A percentile compares a stretch with the other conserved stretches of the same genome.
These are phyloP conservation scores for Notothenia rossii DNA, from an alignment of 2,113 vertebrate species.

Conservation along the genomic window DNA sequence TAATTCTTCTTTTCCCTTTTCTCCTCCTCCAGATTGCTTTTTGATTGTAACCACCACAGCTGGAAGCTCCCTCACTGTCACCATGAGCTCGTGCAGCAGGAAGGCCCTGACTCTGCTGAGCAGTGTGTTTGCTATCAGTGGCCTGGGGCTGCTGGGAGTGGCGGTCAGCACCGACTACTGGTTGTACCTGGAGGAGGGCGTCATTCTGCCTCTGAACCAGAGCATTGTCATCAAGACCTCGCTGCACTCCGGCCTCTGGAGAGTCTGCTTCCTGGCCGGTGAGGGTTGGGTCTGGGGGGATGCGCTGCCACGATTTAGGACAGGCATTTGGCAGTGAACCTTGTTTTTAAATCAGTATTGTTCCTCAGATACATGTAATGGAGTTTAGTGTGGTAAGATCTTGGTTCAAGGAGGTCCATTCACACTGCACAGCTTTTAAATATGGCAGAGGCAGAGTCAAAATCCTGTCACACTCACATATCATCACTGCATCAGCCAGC, in stretches of 20 bases:
- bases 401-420: constrained; percentile 6
- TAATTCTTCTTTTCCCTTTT: neutral
- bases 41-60: constrained; percentile 9
- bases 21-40: constrained; percentile 34
- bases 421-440: constrained; percentile 2
- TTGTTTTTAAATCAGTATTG: neutral
- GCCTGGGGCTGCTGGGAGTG: constrained; percentile 90
- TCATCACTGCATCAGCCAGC: constrained; percentile 20
- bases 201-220: constrained; percentile 91
- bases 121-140: constrained; percentile 91
- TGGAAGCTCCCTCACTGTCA: constrained; percentile 31
- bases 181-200: constrained; percentile 93
- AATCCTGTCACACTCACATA: constrained; percentile 31
- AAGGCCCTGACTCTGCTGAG: constrained; percentile 93
- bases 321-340: neutral
- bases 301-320: neutral
- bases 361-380: neutral
- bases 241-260: constrained; percentile 92
- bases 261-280: constrained; percentile 92
- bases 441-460: neutral
- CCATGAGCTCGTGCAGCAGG: constrained; percentile 90
- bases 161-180: constrained; percentile 95
- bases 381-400: neutral
- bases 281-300: neutral
- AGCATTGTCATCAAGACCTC: constrained; percentile 88